Evolutionary conservation across 2,113 vertebrate genomes (phyloP).

Genomic region (Otocyon megalotis): DNA sequence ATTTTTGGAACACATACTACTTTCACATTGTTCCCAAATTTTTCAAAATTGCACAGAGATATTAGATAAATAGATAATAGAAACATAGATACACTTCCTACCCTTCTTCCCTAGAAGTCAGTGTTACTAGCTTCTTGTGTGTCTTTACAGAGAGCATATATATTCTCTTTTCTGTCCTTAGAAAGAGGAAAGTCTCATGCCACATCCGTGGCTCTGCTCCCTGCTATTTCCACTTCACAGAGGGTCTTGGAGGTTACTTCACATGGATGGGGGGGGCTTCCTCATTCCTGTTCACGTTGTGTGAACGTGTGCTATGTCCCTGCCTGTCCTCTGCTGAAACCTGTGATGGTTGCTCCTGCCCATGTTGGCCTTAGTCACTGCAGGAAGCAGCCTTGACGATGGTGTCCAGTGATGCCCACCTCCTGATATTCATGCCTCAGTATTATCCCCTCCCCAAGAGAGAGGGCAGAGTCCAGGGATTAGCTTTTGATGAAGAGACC

Average conservation of each 20-base stretch:
- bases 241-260: background rate
- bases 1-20: background rate
- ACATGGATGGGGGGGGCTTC: background rate
- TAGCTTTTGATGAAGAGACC: background rate
- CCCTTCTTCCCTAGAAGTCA: background rate
- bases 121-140: background rate
- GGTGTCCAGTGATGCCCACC: background rate
- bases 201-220: background rate
- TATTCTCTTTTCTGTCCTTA: background rate
- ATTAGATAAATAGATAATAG: background rate
- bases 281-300: background rate
- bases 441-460: background rate
- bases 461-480: background rate
- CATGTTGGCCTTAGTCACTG: background rate
- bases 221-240: background rate
- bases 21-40: background rate
- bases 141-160: background rate
- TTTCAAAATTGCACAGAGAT: background rate
- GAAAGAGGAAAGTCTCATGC: background rate
- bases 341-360: background rate
- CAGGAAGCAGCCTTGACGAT: background rate
- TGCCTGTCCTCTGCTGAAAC: background rate
- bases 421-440: background rate
- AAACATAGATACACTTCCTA: too few relatives aligned
- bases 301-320: accelerated